A percentile compares a stretch with the other conserved stretches of the same genome.
Evolutionary conservation across 2,888 invertebrate species (phyloP).

Genomic region (Trichopria drosophilae): DNA sequence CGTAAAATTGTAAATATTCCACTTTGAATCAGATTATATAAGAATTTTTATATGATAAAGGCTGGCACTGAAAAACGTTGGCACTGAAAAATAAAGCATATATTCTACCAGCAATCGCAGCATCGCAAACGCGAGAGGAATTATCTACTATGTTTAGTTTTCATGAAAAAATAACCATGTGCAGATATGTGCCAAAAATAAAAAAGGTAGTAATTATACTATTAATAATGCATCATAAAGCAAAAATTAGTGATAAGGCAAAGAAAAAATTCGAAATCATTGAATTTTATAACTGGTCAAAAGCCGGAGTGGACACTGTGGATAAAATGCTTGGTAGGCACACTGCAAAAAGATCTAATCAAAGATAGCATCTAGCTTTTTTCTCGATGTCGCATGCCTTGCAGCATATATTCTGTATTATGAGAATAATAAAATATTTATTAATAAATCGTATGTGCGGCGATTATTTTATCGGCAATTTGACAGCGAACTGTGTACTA

Average conservation of each 20-base stretch:
- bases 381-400: conserved; percentile 17
- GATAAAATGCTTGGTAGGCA: conserved; percentile 31
- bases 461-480: conserved; percentile 28
- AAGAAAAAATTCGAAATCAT: conserved; percentile 34
- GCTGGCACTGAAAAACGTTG: conserved; percentile 34
- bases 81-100: conserved; percentile 32
- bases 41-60: too few relatives aligned
- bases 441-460: conserved; percentile 22
- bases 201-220: conserved; percentile 37
- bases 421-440: conserved; percentile 26
- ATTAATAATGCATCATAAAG: conserved; percentile 33
- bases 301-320: conserved; percentile 33
- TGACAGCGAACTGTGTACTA: conserved; percentile 28
- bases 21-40: too few relatives aligned
- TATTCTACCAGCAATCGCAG: conserved; percentile 14
- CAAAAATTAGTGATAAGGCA: conserved; percentile 22
- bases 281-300: conserved; percentile 31
- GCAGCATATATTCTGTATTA: conserved; percentile 27
- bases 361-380: conserved; percentile 25
- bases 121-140: conserved; percentile 6
- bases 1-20: too few relatives aligned
- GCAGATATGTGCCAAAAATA: conserved; percentile 36
- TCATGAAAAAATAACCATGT: conserved; percentile 33
- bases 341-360: conserved; percentile 24
- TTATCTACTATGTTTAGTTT: conserved; percentile 20